Evolutionary conservation across 2,113 vertebrate genomes (phyloP), one percentile per base, ranked within the genome.

Genomic region (Paralichthys olivaceus): DNA sequence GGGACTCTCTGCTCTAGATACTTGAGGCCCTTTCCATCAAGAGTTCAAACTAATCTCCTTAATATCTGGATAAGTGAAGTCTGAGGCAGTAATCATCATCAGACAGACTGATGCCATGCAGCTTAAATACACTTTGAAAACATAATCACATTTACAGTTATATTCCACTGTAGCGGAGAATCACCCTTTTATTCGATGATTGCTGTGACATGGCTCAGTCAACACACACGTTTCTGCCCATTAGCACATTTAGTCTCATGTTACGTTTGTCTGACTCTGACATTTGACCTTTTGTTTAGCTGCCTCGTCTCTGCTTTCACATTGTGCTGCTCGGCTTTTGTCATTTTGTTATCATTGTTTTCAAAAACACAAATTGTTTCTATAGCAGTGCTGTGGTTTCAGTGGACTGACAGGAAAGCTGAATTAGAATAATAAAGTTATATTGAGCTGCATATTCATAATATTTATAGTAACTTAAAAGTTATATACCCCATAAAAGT

Each of bases 251-350:
- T 14, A 4, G 34, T 69, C 64, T 86, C 77, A 59, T 13, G 25
- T 86, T 73, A 67, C 80, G 25, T 80, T 77, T 77, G 65, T 71
- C 70, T 62, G 26, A 79, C 20, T 79, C 19, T 7, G 59, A 74
- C 43, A 63, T 25, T 64, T 78, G 57, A 79, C 71, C 71, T 75
- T 63, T 63, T 59, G 56, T 51, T 26, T 49, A 23, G 28, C 15
- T 28, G 19, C 25, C 51, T 63, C 20, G 0, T 78, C 72, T 80
- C 69, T 58, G 55, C 37, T 85, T 83, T 72, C 77, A 72, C 20
- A 47, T 76, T 69, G 43, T 79, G 53, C 25, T 45, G 72, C 23
- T n/a, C 1, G 28, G 23, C 56, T 70, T 43, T 65, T 62, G 20
- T 67, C 20, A 53, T 57, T 29, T 25, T n/a, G 40, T 26, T 75